These are phyloP conservation scores for Dromius quadrimaculatus DNA, from an alignment of 2,888 invertebrate genomes.

Conservation along the genomic window DNA sequence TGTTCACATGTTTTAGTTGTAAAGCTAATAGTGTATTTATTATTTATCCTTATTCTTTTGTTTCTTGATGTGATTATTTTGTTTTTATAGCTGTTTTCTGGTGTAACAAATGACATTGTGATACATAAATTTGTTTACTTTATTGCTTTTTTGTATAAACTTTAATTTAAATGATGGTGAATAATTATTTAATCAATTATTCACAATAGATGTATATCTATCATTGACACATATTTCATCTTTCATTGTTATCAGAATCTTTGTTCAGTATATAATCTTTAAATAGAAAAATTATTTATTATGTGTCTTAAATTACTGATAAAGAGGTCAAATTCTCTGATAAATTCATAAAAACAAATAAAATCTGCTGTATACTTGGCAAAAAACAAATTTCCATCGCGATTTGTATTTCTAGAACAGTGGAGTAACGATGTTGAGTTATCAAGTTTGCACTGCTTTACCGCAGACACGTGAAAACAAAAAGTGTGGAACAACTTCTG, in stretches of 20 bases:
- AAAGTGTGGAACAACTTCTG: not conserved
- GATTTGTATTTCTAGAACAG: not conserved
- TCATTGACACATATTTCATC: no score
- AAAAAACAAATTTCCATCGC: slow-evolving; percentile 7
- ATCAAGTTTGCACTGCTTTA: slow-evolving; percentile 31
- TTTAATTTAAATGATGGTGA: no score
- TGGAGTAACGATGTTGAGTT: slow-evolving; percentile 38
- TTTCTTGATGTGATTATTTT: not conserved
- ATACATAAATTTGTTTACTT: not conserved
- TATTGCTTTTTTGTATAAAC: no score
- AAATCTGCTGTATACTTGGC: not conserved
- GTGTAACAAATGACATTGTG: not conserved
- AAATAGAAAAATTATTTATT: not conserved
- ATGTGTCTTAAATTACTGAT: not conserved
- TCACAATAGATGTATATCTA: no score
- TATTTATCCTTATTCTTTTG: not conserved
- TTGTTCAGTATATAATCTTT: no score
- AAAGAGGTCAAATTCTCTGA: slow-evolving; percentile 15
- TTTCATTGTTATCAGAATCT: no score
- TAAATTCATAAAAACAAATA: slow-evolving; percentile 7
- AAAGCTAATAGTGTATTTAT: not conserved
- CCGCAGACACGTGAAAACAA: slow-evolving; percentile 16
- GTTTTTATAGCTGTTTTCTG: not conserved
- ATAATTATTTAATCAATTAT: no score
- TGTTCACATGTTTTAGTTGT: slow-evolving; percentile 14